phyloP scores from a whole-genome alignment of 2,113 vertebrate species.

The Oreochromis spilurus region DNA sequence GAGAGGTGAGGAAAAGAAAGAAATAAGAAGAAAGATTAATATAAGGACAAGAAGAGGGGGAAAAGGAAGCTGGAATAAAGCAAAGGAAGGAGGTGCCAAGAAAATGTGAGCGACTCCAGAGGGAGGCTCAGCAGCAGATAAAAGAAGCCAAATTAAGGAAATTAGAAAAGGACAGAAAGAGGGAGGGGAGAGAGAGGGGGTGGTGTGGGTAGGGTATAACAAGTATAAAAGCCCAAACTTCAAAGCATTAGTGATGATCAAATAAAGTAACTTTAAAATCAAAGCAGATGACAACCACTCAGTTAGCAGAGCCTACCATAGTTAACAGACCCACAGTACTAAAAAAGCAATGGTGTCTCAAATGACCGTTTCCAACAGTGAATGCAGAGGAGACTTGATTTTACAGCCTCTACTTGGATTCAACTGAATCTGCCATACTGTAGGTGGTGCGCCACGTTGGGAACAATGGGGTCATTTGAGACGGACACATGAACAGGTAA shows the following conservation, averaged over 20 bases:
- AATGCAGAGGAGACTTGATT: not conserved
- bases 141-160: slow-evolving; percentile 7
- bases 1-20: not conserved
- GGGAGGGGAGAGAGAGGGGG: not conserved
- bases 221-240: slow-evolving; percentile 53
- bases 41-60: not conserved
- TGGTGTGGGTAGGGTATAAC: not conserved
- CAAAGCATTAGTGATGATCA: slow-evolving; percentile 56
- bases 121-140: slow-evolving; percentile 22
- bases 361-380: slow-evolving; percentile 29
- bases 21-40: slow-evolving; percentile 13
- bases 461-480: slow-evolving; percentile 35
- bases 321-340: slow-evolving; percentile 38
- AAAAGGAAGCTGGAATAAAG: not conserved
- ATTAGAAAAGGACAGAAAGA: not conserved
- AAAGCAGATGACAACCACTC: slow-evolving; percentile 44
- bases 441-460: not conserved
- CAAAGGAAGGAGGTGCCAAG: not conserved
- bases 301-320: slow-evolving; percentile 21
- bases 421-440: not conserved
- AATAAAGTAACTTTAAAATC: slow-evolving; percentile 35
- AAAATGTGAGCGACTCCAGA: slow-evolving; percentile 19
- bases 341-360: slow-evolving; percentile 32
- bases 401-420: not conserved
- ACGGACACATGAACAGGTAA: slow-evolving; percentile 32